These are phyloP conservation scores for Odobenus rosmarus DNA, from an alignment of 2,113 vertebrate genomes.

Conservation along the genomic window DNA sequence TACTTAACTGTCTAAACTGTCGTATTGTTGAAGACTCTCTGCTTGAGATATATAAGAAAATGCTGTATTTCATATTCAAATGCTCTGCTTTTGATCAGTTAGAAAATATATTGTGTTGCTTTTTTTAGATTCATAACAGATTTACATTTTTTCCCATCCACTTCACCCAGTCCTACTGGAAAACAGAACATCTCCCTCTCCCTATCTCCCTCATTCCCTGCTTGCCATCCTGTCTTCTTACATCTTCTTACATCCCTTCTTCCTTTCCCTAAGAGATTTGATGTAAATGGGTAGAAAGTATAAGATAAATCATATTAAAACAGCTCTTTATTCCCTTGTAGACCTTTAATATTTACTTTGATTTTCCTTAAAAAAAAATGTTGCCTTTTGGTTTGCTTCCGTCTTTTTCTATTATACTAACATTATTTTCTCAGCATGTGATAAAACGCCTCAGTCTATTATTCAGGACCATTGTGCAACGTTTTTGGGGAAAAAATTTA, in stretches of 20 bases:
- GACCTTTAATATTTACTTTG: neutral
- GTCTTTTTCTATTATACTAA: neutral
- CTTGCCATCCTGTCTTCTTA: neutral
- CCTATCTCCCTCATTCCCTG: neutral
- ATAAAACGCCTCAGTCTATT: neutral
- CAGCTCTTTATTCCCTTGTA: neutral
- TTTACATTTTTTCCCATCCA: neutral
- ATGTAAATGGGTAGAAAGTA: neutral
- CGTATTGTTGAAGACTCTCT: neutral
- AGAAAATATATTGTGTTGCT: neutral
- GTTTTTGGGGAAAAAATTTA: neutral
- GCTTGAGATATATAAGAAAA: neutral
- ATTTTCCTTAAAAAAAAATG: neutral
- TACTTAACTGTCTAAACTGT: neutral
- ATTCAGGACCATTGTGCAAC: neutral
- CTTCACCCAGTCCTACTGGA: neutral
- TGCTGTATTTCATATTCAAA: neutral
- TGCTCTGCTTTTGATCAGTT: neutral
- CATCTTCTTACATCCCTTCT: neutral
- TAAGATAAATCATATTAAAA: neutral
- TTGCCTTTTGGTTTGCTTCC: neutral
- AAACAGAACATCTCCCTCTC: neutral
- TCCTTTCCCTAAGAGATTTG: neutral
- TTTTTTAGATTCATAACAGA: constrained; percentile 13
- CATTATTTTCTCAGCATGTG: neutral